Evolutionary conservation across 2,113 vertebrate species (phyloP).

Genomic region (Corythoichthys intestinalis): DNA sequence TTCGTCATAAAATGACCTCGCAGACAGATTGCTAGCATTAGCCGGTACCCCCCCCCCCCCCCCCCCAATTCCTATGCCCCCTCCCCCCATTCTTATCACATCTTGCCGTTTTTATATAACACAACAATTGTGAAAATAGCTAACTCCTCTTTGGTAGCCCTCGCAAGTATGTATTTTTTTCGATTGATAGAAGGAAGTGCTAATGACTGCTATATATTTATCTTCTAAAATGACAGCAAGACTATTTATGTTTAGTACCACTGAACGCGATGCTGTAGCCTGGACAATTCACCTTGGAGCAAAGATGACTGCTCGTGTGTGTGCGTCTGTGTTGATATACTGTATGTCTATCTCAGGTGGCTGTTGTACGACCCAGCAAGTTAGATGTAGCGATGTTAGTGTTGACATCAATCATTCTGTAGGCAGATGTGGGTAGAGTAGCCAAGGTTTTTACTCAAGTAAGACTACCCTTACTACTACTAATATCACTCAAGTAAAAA

Average conservation of each 20-base stretch:
- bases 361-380: slow-evolving; percentile 8
- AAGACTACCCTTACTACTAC: no score
- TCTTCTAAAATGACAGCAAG: slow-evolving; percentile 8
- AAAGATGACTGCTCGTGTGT: slow-evolving; percentile 9
- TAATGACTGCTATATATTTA: slow-evolving; percentile 38
- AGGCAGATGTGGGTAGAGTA: no score
- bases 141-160: slow-evolving; percentile 27
- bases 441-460: no score
- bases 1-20: slow-evolving; percentile 50
- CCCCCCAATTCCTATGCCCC: neutral
- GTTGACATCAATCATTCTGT: neutral
- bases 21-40: slow-evolving; percentile 31
- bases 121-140: slow-evolving; percentile 4
- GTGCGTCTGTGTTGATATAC: neutral
- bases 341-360: slow-evolving; percentile 23
- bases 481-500: no score
- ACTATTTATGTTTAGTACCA: slow-evolving; percentile 4
- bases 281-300: slow-evolving; percentile 57
- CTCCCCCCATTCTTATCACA: neutral
- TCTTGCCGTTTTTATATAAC: slow-evolving; percentile 8
- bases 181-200: slow-evolving; percentile 22
- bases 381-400: neutral
- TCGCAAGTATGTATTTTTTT: slow-evolving; percentile 29
- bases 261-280: slow-evolving; percentile 25
- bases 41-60: slow-evolving; percentile 5